A percentile compares a stretch with the other conserved stretches of the same genome.
phyloP scores from a whole-genome alignment of 2,113 vertebrate species.

The Oncorhynchus mykiss region DNA sequence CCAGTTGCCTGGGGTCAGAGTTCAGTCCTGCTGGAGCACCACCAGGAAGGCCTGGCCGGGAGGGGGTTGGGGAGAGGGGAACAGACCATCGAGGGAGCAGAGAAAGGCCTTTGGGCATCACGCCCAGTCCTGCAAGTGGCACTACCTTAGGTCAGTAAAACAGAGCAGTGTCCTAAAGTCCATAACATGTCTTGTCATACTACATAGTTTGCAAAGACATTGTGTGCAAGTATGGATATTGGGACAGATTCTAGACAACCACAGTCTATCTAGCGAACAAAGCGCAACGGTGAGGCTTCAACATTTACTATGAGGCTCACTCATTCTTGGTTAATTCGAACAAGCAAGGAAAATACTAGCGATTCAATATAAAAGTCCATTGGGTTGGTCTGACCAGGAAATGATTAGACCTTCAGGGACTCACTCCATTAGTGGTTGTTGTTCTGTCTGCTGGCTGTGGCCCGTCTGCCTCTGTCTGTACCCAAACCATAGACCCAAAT shows the following conservation, averaged over 20 bases:
- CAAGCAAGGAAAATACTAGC: background rate
- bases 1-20: constrained; percentile 28
- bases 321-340: background rate
- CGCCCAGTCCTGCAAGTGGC: constrained; percentile 20
- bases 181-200: background rate
- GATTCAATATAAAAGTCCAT: constrained; percentile 40
- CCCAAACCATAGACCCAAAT: constrained; percentile 9
- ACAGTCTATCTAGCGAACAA: background rate
- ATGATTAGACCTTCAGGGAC: constrained; percentile 57
- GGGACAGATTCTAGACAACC: background rate
- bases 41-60: background rate
- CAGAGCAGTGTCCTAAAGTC: background rate
- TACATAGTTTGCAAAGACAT: background rate
- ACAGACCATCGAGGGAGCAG: constrained; percentile 18
- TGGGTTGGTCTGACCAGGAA: constrained; percentile 55
- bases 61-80: background rate
- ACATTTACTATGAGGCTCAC: background rate
- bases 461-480: constrained; percentile 23
- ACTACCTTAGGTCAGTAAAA: constrained; percentile 25
- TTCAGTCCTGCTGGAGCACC: constrained; percentile 2
- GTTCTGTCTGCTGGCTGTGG: constrained; percentile 29
- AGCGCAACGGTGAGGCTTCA: background rate
- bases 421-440: constrained; percentile 56
- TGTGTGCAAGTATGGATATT: background rate
- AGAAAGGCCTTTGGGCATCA: constrained; percentile 39